Base-by-base conservation (phyloP, 2,888 invertebrate species). In the Lepidocyrtinus sp. region DNA sequence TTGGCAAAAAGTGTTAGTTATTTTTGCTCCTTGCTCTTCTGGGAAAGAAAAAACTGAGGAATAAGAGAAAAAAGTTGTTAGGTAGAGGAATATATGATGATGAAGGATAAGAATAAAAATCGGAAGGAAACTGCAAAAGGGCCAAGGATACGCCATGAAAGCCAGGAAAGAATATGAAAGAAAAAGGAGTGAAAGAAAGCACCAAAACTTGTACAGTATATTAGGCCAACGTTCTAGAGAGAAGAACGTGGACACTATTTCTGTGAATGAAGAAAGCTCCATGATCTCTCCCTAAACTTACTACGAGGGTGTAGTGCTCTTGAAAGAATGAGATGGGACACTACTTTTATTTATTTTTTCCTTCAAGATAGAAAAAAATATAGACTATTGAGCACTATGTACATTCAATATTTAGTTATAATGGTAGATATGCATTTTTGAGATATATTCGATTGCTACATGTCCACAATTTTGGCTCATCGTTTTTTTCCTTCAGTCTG, bases 61-160 rank as follows among this genome's bases (percentile, higher is more conserved):
- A 76, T 55, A 72, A 46, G 62, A 62, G 75, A 46, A 36, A 46
- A 67, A 74, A 75, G 65, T 75, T 75, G 69, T 45, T 62, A 69
- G 62, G 61, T 45, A 61, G 21, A 24, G 46, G 46, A 59, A 72
- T 63, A n/a, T n/a, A 72, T 72, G 62, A 72, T 63, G 62, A 62
- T 46, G 63, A 72, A 69, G 59, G 70, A 71, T 26, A 45, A 72
- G 25, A 24, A 25, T 36, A 46, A 72, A 25, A 45, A 67, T 36
- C 70, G 63, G 67, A 72, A 72, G 77, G 71, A 72, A 78, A 59
- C 26, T 46, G 70, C 71, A 73, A 73, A 76, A 78, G 73, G 73
- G 73, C 73, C 78, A 78, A 78, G 78, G 78, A 78, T 78, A 67
- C 59, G 55, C 15, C 59, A 59, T 59, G 21, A 59, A 59, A 21